Evolutionary conservation across 2,113 vertebrate genomes (phyloP).

Genomic region (Anser brachyrhynchus): DNA sequence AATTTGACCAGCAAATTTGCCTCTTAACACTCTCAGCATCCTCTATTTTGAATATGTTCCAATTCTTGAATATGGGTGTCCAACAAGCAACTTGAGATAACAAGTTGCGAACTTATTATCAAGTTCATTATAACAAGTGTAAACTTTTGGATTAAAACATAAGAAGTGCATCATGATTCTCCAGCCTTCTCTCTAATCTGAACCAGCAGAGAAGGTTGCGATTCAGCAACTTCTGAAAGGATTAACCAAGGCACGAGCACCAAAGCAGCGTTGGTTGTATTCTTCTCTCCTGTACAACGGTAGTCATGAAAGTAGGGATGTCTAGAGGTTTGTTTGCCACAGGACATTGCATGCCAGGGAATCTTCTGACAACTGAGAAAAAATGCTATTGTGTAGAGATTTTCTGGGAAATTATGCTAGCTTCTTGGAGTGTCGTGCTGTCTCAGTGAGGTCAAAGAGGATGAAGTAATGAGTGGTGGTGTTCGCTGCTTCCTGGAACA

Average conservation of each 20-base stretch:
- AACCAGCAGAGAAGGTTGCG: not conserved
- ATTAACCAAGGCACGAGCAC: not conserved
- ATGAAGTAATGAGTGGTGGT: not conserved
- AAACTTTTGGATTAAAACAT: not conserved
- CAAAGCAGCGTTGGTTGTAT: not conserved
- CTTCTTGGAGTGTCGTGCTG: not conserved
- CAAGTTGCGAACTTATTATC: not conserved
- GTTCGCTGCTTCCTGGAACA: not conserved
- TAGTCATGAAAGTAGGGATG: not conserved
- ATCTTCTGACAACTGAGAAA: not conserved
- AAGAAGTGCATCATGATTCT: not conserved
- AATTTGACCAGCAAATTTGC: not conserved
- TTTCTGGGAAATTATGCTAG: not conserved
- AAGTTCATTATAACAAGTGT: not conserved
- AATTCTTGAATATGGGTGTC: not conserved
- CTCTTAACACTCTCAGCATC: conserved; percentile 5
- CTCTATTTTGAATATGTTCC: not conserved
- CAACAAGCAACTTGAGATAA: not conserved
- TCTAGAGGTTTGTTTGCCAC: not conserved
- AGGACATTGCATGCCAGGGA: not conserved
- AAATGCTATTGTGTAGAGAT: not conserved
- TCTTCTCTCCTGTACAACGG: not conserved
- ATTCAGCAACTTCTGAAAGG: not conserved
- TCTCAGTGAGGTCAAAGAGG: not conserved
- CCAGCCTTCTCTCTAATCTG: not conserved